Conservation (phyloP, 1,140 invertebrate genomes). For the Meloidogyne chitwoodi region DNA sequence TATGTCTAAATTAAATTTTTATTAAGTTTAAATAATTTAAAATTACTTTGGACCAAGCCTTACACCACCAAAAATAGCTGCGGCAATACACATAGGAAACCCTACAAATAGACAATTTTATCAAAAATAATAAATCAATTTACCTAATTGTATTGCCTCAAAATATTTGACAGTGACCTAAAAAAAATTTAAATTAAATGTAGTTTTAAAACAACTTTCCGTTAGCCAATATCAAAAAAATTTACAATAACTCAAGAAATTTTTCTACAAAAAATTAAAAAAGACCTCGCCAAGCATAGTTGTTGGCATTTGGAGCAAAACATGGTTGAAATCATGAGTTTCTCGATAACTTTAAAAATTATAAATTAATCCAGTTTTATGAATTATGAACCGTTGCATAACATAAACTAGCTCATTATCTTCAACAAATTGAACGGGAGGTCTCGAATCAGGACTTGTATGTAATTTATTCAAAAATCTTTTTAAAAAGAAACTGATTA, state of each 20-base stretch:
- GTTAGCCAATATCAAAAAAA: too few relatives aligned
- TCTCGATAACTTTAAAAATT: conserved; percentile 72
- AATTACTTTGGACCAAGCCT: conserved; percentile 63
- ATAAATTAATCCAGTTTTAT: conserved; percentile 5
- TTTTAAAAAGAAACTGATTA: background rate
- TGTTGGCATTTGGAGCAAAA: conserved; percentile 83
- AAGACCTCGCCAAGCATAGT: conserved; percentile 85
- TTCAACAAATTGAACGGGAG: conserved; percentile 81
- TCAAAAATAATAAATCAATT: background rate
- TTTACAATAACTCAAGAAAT: too few relatives aligned
- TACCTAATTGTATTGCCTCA: conserved; percentile 59
- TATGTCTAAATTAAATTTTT: conserved; percentile 28
- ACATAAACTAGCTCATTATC: conserved; percentile 87
- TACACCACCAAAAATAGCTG: conserved; percentile 61
- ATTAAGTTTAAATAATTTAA: background rate
- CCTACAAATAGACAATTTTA: background rate
- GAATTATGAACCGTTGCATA: conserved; percentile 71
- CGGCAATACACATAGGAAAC: conserved; percentile 62
- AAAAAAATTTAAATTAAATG: conserved; percentile 1
- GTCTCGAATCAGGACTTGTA: conserved; percentile 78
- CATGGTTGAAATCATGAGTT: conserved; percentile 88
- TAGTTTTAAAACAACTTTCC: conserved; percentile 72
- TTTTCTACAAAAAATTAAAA: too few relatives aligned
- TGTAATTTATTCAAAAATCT: conserved; percentile 36
- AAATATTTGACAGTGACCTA: conserved; percentile 65